A percentile compares a stretch with the other conserved stretches of the same genome.
phyloP scores from a whole-genome alignment of 2,888 invertebrate species.

The Philereme vetulata region DNA sequence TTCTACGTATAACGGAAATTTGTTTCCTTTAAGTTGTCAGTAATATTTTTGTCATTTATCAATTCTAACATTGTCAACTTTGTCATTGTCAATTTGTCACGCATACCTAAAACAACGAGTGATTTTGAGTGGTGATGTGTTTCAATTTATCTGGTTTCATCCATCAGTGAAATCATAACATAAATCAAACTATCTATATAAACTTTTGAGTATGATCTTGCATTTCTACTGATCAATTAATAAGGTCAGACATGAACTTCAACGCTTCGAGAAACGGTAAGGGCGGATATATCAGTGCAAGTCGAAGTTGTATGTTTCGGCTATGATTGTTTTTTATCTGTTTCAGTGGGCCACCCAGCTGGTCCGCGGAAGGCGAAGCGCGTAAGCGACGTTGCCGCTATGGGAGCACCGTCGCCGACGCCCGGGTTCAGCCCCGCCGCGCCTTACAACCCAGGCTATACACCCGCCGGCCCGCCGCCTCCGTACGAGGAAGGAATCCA shows the following conservation, averaged over 20 bases:
- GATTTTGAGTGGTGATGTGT: slow-evolving; percentile 69
- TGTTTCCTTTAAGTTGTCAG: too few relatives aligned
- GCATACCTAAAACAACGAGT: neutral
- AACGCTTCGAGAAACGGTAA: slow-evolving; percentile 80
- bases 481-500: slow-evolving; percentile 72
- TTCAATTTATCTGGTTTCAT: slow-evolving; percentile 44
- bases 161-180: slow-evolving; percentile 50
- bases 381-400: slow-evolving; percentile 87
- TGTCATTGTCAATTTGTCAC: neutral
- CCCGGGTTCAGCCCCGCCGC: slow-evolving; percentile 62
- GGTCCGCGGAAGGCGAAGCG: slow-evolving; percentile 85
- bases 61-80: too few relatives aligned
- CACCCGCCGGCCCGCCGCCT: slow-evolving; percentile 60
- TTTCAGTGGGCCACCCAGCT: slow-evolving; percentile 64
- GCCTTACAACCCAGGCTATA: slow-evolving; percentile 54
- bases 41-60: too few relatives aligned
- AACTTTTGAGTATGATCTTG: slow-evolving; percentile 58
- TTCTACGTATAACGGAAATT: too few relatives aligned
- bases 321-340: slow-evolving; percentile 20
- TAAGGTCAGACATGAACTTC: slow-evolving; percentile 67
- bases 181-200: slow-evolving; percentile 47
- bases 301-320: slow-evolving; percentile 5
- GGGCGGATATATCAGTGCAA: slow-evolving; percentile 22
- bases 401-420: slow-evolving; percentile 83
- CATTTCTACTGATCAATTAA: slow-evolving; percentile 43